Evolutionary conservation across 2,113 vertebrate species (phyloP).

Genomic region (Salvelinus sp.): DNA sequence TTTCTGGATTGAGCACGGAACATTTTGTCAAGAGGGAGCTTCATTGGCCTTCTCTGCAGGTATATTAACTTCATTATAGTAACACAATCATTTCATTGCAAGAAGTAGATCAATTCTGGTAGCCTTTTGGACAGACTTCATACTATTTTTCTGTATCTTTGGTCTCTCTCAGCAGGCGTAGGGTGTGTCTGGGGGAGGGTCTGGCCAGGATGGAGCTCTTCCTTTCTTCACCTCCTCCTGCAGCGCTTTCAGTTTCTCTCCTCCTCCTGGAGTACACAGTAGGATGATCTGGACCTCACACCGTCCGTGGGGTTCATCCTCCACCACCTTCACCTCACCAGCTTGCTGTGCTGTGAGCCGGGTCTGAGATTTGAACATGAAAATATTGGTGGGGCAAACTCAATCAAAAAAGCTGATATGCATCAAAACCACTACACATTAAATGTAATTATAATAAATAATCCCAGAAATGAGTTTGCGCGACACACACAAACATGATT

Average conservation of each 20-base stretch:
- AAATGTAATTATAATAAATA: no score
- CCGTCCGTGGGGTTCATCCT: constrained; percentile 50
- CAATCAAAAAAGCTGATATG: no score
- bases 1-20: constrained; percentile 66
- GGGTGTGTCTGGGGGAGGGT: constrained; percentile 71
- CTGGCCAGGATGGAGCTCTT: constrained; percentile 82
- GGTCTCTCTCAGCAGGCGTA: constrained; percentile 62
- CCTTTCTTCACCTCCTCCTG: constrained; percentile 77
- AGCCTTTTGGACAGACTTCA: no score
- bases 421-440: no score
- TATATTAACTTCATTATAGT: constrained; percentile 12
- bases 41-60: constrained; percentile 75
- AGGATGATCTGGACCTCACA: constrained; percentile 71
- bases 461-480: no score
- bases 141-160: background rate
- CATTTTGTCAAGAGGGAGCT: constrained; percentile 66
- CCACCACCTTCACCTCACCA: constrained; percentile 53
- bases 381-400: no score
- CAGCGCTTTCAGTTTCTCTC: constrained; percentile 72
- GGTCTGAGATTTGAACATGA: background rate
- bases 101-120: no score
- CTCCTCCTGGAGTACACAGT: constrained; percentile 8
- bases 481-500: no score
- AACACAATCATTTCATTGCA: background rate
- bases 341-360: constrained; percentile 52